Evolutionary conservation across 2,797 vertebrate genomes (phyloP), one percentile per base, ranked within the genome.

Genomic region (Alcedo atthis): DNA sequence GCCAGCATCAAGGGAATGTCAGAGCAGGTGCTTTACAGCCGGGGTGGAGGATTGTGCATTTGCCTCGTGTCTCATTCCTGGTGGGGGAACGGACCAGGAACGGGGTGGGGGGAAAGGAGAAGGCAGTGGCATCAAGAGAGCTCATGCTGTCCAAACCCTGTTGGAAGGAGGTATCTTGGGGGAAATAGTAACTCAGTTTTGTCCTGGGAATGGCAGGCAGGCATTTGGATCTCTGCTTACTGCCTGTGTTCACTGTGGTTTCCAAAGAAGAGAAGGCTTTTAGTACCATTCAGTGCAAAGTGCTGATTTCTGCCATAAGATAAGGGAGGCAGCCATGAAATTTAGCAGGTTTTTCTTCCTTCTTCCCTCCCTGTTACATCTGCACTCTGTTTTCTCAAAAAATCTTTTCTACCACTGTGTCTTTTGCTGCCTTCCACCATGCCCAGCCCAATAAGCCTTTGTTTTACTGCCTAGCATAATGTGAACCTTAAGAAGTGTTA

Each of bases 281-380:
- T 33, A 61, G 24, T 15, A 35, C 8, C 8, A 6, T 22, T 54
- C 37, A 13, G 37, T 80, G 26, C 43, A 55, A 85, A 74, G 35
- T 1, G 1, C 33, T 66, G 0, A 0, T 69, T 58, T 63, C 61
- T 85, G 35, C 35, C 0, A 0, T 35, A 33, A 64, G 61, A 8
- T 10, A 49, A 69, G 21, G 19, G 68, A 55, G 5, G 19, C 18
- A 75, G 16, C 1, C 53, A 63, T 0, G 3, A 59, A 1, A 1
- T 58, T 43, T 32, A 67, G 17, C 20, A 57, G 9, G 7, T 64
- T 57, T 25, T 63, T 15, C 5, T 35, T 40, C 21, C 69, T 84
- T 33, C 15, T 85, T 48, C 12, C 10, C 20, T 74, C 35, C 7
- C 0, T 74, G 3, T 48, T 80, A 22, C 25, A 21, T n/a, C 33